phyloP scores from a whole-genome alignment of 2,888 invertebrate genomes.

The Noctua janthina region DNA sequence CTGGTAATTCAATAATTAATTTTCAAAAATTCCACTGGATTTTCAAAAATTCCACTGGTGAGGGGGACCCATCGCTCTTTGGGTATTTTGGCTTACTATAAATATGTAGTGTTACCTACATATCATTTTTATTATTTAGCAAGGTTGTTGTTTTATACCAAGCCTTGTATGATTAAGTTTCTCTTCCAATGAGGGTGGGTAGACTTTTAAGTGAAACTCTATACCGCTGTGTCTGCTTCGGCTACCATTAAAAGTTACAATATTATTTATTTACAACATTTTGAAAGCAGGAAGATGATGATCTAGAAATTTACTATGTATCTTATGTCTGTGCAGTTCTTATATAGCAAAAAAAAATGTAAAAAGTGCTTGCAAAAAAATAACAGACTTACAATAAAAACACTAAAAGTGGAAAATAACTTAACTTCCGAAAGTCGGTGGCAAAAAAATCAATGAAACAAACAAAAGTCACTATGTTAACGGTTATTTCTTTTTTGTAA shows the following conservation, averaged over 20 bases:
- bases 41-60: constrained; percentile 26
- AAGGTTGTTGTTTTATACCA: not conserved
- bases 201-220: constrained; percentile 39
- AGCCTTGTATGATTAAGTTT: not conserved
- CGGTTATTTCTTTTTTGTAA: too few species aligned
- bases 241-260: constrained; percentile 35
- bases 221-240: constrained; percentile 3
- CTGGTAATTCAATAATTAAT: constrained; percentile 31
- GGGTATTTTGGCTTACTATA: not conserved
- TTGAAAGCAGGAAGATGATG: not conserved
- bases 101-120: not conserved
- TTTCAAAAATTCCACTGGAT: constrained; percentile 29
- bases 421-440: too few species aligned
- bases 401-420: too few species aligned
- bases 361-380: too few species aligned
- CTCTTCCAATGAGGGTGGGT: not conserved
- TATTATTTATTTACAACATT: not conserved
- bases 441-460: too few species aligned
- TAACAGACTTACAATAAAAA: too few species aligned
- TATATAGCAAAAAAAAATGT: not conserved
- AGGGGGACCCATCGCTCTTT: constrained; percentile 4
- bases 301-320: not conserved
- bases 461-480: too few species aligned
- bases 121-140: not conserved
- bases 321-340: too few species aligned